Percentiles rank a stretch among this genome's conserved stretches.
phyloP scores from a whole-genome alignment of 2,888 invertebrate genomes.

The Podotricha telesiphe region DNA sequence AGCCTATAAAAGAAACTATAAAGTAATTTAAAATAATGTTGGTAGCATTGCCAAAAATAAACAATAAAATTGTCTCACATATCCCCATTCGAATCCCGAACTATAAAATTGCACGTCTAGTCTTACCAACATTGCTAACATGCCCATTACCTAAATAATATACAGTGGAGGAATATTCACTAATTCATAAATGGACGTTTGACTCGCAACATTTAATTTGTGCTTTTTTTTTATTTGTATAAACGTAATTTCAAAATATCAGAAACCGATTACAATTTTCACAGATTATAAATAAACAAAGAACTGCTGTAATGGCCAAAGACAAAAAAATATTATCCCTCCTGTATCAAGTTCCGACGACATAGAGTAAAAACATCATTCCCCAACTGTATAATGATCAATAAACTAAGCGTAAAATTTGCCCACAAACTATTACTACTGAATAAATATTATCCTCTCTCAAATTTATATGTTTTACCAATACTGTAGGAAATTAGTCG shows the following conservation, averaged over 20 bases:
- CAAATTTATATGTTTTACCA: conserved; percentile 47
- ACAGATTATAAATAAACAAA: conserved; percentile 1
- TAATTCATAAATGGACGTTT: conserved; percentile 77
- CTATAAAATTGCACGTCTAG: conserved; percentile 41
- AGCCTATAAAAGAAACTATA: background rate
- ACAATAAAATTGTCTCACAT: conserved; percentile 24
- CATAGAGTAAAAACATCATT: conserved; percentile 49
- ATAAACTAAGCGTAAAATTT: conserved; percentile 61
- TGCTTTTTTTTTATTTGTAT: conserved; percentile 29
- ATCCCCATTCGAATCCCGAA: conserved; percentile 15
- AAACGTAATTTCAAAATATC: conserved; percentile 36
- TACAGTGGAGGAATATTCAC: conserved; percentile 78
- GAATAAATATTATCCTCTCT: conserved; percentile 66
- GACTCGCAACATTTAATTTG: conserved; percentile 50
- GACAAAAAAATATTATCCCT: conserved; percentile 5
- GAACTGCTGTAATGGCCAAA: background rate
- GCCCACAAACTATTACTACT: conserved; percentile 59
- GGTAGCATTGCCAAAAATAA: background rate
- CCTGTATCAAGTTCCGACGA: conserved; percentile 42
- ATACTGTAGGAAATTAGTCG: conserved; percentile 28
- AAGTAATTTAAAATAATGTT: background rate
- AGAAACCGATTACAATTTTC: conserved; percentile 34
- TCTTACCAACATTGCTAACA: conserved; percentile 57
- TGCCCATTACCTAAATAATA: conserved; percentile 70
- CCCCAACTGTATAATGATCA: conserved; percentile 70